A percentile compares a stretch with the other conserved stretches of the same genome.
These are phyloP conservation scores for Loripinus fragilis DNA, from an alignment of 2,888 invertebrate genomes.

Conservation along the genomic window DNA sequence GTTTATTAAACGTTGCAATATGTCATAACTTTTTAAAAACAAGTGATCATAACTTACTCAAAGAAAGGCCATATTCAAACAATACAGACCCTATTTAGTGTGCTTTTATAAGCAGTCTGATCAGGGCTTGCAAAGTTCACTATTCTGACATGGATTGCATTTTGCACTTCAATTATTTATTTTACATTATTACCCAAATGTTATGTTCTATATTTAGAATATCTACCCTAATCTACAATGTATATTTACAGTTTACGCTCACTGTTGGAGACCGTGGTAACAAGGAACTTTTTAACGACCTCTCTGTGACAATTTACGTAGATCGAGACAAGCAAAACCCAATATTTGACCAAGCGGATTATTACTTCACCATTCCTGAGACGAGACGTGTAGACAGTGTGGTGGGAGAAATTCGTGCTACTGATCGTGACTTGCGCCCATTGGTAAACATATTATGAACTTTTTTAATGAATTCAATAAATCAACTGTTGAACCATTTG, in stretches of 20 bases:
- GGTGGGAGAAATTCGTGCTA: conserved; percentile 44
- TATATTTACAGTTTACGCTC: conserved; percentile 18
- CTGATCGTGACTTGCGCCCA: conserved; percentile 22
- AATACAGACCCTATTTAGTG: not conserved
- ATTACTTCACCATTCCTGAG: conserved; percentile 66
- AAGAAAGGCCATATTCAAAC: not conserved
- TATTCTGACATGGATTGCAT: not conserved
- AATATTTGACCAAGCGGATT: conserved; percentile 27
- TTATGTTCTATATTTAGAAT: too few relatives aligned
- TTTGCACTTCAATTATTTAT: too few relatives aligned
- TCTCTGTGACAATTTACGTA: not conserved
- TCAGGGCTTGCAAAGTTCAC: not conserved
- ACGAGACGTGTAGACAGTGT: conserved; percentile 45
- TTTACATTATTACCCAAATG: too few relatives aligned
- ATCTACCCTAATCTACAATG: too few relatives aligned
- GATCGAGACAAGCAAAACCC: conserved; percentile 4
- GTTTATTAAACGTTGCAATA: too few relatives aligned
- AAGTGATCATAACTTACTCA: too few relatives aligned
- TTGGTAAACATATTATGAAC: too few relatives aligned
- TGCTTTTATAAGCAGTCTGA: not conserved
- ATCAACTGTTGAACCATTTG: too few relatives aligned
- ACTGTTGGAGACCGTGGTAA: conserved; percentile 1
- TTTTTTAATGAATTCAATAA: too few relatives aligned
- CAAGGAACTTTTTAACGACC: not conserved
- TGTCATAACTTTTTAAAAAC: too few relatives aligned